Evolutionary conservation across 2,888 invertebrate genomes (phyloP).

Genomic region (Hypena proboscidalis): DNA sequence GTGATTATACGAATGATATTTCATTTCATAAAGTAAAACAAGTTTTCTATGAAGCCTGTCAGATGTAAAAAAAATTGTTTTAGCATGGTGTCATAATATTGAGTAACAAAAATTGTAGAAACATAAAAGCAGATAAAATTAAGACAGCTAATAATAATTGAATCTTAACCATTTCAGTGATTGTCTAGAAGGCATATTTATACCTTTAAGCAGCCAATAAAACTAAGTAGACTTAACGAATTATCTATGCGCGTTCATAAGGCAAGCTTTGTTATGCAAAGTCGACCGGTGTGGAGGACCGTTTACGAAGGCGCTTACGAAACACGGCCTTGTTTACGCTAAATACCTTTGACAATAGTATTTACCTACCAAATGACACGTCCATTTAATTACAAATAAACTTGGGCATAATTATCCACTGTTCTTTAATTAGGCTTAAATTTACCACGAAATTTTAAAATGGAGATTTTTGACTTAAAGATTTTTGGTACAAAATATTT

Average conservation of each 20-base stretch:
- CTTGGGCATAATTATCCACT: slow-evolving; percentile 39
- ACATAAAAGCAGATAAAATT: too few relatives aligned
- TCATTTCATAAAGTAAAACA: too few relatives aligned
- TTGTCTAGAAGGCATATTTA: slow-evolving; percentile 18
- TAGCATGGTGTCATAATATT: too few relatives aligned
- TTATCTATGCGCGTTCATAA: slow-evolving; percentile 41
- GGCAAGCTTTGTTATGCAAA: slow-evolving; percentile 44
- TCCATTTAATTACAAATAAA: slow-evolving; percentile 50
- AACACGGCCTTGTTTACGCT: slow-evolving; percentile 50
- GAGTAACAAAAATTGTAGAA: too few relatives aligned
- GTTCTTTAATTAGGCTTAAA: slow-evolving; percentile 41
- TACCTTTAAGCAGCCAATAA: slow-evolving; percentile 37
- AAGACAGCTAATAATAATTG: not conserved
- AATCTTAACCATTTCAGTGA: slow-evolving; percentile 9
- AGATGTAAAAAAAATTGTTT: too few relatives aligned
- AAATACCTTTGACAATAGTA: slow-evolving; percentile 42
- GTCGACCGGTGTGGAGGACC: slow-evolving; percentile 38
- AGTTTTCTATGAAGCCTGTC: too few relatives aligned
- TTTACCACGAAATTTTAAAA: slow-evolving; percentile 6
- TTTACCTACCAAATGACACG: slow-evolving; percentile 47
- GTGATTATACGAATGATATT: too few relatives aligned
- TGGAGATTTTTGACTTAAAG: slow-evolving; percentile 14
- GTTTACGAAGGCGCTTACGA: slow-evolving; percentile 43
- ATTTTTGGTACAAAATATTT: too few relatives aligned
- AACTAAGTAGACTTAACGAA: slow-evolving; percentile 38